These are phyloP conservation scores for Peromyscus leucopus DNA, from an alignment of 2,113 vertebrate genomes.

Conservation along the genomic window DNA sequence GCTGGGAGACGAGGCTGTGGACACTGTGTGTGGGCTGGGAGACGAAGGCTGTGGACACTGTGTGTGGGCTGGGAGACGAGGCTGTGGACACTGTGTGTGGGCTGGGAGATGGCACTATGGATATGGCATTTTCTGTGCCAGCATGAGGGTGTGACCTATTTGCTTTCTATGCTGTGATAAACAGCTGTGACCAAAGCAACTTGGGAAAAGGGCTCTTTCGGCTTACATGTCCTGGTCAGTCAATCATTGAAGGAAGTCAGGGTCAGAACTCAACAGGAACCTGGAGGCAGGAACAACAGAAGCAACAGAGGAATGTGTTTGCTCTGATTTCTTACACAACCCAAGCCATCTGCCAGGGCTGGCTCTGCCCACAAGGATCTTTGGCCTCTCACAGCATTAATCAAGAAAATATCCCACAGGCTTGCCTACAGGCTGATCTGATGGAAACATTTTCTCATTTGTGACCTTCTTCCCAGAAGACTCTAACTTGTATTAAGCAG, in stretches of 20 bases:
- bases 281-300: not conserved
- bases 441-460: not conserved
- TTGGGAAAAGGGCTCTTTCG: not conserved
- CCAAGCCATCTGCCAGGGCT: not conserved
- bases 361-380: not conserved
- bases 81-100: not conserved
- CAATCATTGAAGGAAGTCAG: not conserved
- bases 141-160: too few relatives aligned
- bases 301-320: too few relatives aligned
- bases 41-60: too few relatives aligned
- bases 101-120: accelerated
- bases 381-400: not conserved
- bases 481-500: not conserved
- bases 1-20: too few relatives aligned
- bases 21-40: too few relatives aligned
- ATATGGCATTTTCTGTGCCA: too few relatives aligned
- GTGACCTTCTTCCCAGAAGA: not conserved
- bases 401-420: not conserved
- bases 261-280: not conserved
- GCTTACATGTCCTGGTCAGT: too few relatives aligned
- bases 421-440: not conserved
- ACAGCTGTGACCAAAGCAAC: not conserved
- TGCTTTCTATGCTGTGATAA: not conserved
- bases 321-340: not conserved
- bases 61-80: not conserved